Evolutionary conservation across 2,797 vertebrate species (phyloP).

Genomic region (Pachyuromys duprasi): DNA sequence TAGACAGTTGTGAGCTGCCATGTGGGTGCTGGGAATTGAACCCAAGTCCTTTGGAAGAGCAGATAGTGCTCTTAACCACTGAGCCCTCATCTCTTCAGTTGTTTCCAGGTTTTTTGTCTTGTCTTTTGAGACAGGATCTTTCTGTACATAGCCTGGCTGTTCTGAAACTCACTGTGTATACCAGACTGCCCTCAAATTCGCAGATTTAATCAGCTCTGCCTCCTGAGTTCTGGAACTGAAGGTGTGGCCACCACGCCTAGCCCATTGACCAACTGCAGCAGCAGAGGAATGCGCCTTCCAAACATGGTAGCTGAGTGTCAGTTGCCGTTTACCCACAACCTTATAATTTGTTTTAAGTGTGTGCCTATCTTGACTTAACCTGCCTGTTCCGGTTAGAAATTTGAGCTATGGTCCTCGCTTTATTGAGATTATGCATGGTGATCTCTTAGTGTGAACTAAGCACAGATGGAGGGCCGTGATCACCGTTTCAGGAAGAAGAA

Average conservation of each 20-base stretch:
- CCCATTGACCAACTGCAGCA: background rate
- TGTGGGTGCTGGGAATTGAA: too few species aligned
- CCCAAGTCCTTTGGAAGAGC: too few species aligned
- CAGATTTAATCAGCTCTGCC: background rate
- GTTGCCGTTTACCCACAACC: background rate
- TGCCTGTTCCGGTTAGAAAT: background rate
- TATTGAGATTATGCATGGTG: constrained; percentile 39
- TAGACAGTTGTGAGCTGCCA: too few species aligned
- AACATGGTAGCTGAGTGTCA: background rate
- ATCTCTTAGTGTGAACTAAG: background rate
- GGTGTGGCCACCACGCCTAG: background rate
- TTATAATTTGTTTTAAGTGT: constrained; percentile 30
- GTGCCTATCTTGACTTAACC: background rate
- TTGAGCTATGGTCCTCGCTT: constrained; percentile 40
- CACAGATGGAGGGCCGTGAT: background rate
- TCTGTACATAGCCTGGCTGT: background rate
- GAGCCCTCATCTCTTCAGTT: too few species aligned
- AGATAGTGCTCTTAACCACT: too few species aligned
- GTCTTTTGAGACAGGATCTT: background rate
- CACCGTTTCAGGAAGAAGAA: constrained; percentile 13
- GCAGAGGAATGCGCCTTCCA: background rate
- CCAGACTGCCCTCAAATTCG: background rate
- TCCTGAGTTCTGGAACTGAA: background rate
- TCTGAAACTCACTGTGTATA: background rate
- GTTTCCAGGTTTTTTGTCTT: background rate